Evolutionary conservation across 53 echinoderm and acorn worm genomes (phyloP).

Genomic region (Temnopleurus reevesii): DNA sequence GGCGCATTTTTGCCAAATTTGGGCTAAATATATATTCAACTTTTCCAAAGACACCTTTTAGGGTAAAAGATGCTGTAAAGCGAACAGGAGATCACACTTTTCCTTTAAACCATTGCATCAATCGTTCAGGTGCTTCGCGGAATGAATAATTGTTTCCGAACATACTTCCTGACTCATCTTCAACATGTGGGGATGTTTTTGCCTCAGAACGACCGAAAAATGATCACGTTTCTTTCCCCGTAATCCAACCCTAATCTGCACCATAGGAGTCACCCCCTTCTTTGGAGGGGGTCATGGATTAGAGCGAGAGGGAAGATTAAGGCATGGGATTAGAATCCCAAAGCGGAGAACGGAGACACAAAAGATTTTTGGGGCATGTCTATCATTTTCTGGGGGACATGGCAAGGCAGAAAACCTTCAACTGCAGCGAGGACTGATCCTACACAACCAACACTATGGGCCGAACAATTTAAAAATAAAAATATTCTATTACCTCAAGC

Average conservation of each 20-base stretch:
- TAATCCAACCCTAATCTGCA: constrained; percentile 32
- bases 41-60: no score
- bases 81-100: background rate
- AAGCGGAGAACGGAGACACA: background rate
- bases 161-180: background rate
- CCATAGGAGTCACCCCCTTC: constrained; percentile 32
- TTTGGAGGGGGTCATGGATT: constrained; percentile 23
- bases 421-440: background rate
- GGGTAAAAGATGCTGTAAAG: no score
- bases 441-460: no score
- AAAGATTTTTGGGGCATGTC: constrained; percentile 14
- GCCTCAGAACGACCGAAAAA: background rate
- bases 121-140: background rate
- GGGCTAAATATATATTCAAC: no score
- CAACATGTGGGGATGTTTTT: constrained; percentile 1
- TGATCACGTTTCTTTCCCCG: background rate
- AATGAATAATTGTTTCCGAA: constrained; percentile 25
- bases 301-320: background rate
- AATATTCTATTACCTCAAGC: no score
- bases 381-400: constrained; percentile 15
- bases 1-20: no score
- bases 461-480: no score
- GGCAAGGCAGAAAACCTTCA: background rate
- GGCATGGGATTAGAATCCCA: constrained; percentile 4
- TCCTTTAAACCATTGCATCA: background rate